phyloP scores from a whole-genome alignment of 2,113 vertebrate genomes.

The Spilogale gracilis region DNA sequence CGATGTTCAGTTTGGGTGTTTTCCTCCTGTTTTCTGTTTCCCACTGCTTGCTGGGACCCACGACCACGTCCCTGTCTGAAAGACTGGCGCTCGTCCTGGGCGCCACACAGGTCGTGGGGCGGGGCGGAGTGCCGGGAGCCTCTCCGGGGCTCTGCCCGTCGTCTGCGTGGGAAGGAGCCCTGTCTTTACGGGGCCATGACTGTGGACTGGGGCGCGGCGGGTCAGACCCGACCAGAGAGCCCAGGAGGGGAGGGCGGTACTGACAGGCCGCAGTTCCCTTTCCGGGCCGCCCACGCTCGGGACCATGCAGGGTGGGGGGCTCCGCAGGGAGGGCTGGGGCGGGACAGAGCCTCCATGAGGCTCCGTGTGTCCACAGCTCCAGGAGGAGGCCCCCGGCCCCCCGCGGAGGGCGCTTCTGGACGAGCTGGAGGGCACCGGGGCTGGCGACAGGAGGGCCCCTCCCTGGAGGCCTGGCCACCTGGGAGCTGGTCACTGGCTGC shows the following conservation, averaged over 20 bases:
- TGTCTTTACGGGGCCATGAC: conserved; percentile 84
- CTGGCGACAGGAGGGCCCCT: conserved; percentile 63
- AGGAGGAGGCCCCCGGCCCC: conserved; percentile 76
- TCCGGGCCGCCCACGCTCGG: background rate
- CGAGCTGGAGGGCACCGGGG: conserved; percentile 76
- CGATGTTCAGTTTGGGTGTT: too few relatives aligned
- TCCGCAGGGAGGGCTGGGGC: conserved; percentile 70
- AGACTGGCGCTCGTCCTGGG: fast-evolving
- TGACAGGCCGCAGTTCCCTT: background rate
- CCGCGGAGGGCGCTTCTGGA: conserved; percentile 81
- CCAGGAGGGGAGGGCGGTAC: background rate
- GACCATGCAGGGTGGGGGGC: conserved; percentile 66
- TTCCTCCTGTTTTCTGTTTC: background rate
- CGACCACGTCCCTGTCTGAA: background rate
- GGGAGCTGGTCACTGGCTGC: conserved; percentile 81
- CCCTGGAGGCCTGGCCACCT: conserved; percentile 70
- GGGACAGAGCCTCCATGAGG: conserved; percentile 54
- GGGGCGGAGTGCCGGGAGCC: background rate
- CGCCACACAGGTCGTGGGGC: fast-evolving
- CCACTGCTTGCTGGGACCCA: background rate
- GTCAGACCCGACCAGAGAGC: conserved; percentile 80
- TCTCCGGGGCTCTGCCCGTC: conserved; percentile 65
- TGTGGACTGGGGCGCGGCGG: conserved; percentile 81
- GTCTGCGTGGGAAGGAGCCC: conserved; percentile 81
- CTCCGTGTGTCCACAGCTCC: conserved; percentile 84